These are phyloP conservation scores for Myrmophylax atrothorax DNA, from an alignment of 2,113 vertebrate genomes.

Conservation along the genomic window DNA sequence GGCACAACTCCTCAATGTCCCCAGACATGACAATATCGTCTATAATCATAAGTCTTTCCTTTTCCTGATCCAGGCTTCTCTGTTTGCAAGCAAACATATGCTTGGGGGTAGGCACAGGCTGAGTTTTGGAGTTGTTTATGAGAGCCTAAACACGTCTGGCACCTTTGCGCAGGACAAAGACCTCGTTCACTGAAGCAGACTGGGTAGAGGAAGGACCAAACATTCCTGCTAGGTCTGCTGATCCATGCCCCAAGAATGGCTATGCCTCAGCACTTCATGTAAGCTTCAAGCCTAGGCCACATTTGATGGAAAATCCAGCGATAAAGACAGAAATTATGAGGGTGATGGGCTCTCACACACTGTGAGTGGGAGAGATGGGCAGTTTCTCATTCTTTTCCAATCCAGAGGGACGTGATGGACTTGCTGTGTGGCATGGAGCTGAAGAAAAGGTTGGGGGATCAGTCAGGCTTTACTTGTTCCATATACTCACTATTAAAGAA, in stretches of 20 bases:
- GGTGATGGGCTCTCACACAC: not conserved
- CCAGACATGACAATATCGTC: not conserved
- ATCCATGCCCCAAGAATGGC: not conserved
- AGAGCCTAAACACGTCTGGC: not conserved
- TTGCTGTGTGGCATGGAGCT: not conserved
- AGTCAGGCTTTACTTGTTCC: not conserved
- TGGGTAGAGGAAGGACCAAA: not conserved
- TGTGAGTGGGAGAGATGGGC: not conserved
- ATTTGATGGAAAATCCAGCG: not conserved
- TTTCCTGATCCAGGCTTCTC: not conserved
- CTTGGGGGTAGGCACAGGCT: not conserved
- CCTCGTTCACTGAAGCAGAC: not conserved
- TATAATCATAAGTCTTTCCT: not conserved
- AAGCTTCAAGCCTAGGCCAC: not conserved
- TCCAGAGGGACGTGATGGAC: not conserved
- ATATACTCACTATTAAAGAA: not conserved
- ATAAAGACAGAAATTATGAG: not conserved
- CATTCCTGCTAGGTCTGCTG: not conserved
- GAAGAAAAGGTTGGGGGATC: not conserved
- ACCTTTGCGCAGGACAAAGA: constrained; percentile 13
- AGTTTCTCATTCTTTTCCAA: not conserved
- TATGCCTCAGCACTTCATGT: not conserved
- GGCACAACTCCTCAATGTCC: not conserved
- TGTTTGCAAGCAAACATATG: not conserved
- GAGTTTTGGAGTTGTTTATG: constrained; percentile 2